Evolutionary conservation across 2,113 vertebrate genomes (phyloP).

Genomic region (Vulpes ferrilata): DNA sequence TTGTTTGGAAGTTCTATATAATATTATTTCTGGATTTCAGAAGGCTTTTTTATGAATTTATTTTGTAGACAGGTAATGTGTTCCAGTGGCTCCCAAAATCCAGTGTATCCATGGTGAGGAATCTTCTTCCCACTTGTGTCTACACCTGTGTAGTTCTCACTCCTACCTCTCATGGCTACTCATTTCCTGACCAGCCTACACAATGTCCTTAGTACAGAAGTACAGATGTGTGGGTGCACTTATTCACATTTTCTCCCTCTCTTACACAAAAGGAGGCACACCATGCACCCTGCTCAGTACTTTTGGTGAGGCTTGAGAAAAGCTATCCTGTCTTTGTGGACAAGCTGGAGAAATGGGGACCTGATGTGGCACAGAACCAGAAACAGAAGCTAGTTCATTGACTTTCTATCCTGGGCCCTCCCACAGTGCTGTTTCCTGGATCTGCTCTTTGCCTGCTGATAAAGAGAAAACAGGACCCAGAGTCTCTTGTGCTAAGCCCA

Average conservation of each 20-base stretch:
- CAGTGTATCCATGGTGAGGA: neutral
- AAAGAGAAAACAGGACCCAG: neutral
- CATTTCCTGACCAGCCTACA: neutral
- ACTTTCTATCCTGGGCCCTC: neutral
- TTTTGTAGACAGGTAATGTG: neutral
- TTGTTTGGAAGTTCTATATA: neutral
- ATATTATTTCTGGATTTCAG: neutral
- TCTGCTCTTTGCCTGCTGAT: neutral
- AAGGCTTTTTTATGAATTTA: neutral
- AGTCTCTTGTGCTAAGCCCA: neutral
- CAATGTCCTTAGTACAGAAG: neutral
- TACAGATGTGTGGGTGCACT: neutral
- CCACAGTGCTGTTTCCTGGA: neutral
- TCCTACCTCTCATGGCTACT: neutral
- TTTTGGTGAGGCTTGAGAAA: neutral
- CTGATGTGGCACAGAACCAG: rapidly evolving
- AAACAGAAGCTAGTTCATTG: neutral
- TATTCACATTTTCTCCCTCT: neutral
- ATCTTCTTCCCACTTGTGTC: neutral
- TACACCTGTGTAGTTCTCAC: neutral
- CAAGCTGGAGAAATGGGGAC: neutral
- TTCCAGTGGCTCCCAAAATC: neutral
- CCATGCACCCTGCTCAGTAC: no score
- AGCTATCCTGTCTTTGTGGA: neutral
- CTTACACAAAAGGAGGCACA: neutral